phyloP scores from a whole-genome alignment of 2,113 vertebrate species.

The Pachypanchax playfairii region DNA sequence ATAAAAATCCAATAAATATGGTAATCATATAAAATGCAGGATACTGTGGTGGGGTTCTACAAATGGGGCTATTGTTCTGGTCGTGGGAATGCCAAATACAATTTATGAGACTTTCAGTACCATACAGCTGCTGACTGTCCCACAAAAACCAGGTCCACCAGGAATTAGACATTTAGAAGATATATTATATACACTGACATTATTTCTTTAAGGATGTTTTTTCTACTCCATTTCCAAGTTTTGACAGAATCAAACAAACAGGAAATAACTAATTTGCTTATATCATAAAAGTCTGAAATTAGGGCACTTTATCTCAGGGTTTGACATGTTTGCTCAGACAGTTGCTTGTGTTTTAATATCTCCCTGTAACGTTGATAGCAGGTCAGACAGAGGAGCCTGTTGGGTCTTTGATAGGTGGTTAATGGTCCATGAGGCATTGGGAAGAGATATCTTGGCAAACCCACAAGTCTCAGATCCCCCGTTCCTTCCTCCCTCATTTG shows the following conservation, averaged over 20 bases:
- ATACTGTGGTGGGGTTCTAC: slow-evolving; percentile 63
- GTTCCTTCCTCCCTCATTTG: slow-evolving; percentile 51
- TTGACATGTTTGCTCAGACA: slow-evolving; percentile 28
- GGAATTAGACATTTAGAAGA: slow-evolving; percentile 11
- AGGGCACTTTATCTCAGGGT: slow-evolving; percentile 19
- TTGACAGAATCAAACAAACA: neutral
- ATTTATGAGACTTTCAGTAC: slow-evolving; percentile 54
- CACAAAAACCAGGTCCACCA: slow-evolving; percentile 16
- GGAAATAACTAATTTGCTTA: neutral
- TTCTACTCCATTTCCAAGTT: slow-evolving; percentile 2
- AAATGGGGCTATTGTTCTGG: slow-evolving; percentile 52
- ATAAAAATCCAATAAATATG: slow-evolving; percentile 88
- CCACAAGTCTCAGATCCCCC: slow-evolving; percentile 80
- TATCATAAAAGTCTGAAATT: neutral
- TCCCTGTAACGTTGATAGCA: slow-evolving; percentile 78
- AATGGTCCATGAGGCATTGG: slow-evolving; percentile 79
- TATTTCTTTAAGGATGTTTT: neutral
- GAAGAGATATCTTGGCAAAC: slow-evolving; percentile 77
- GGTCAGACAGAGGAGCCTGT: slow-evolving; percentile 70
- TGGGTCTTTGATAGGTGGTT: slow-evolving; percentile 81
- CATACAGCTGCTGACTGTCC: slow-evolving; percentile 42
- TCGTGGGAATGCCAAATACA: slow-evolving; percentile 70
- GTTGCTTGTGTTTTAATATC: slow-evolving; percentile 55
- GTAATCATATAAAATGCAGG: slow-evolving; percentile 81
- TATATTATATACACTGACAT: neutral